Percentiles rank a stretch among this genome's conserved stretches.
Evolutionary conservation across 2,113 vertebrate species (phyloP).

Genomic region (Alethe castanea): DNA sequence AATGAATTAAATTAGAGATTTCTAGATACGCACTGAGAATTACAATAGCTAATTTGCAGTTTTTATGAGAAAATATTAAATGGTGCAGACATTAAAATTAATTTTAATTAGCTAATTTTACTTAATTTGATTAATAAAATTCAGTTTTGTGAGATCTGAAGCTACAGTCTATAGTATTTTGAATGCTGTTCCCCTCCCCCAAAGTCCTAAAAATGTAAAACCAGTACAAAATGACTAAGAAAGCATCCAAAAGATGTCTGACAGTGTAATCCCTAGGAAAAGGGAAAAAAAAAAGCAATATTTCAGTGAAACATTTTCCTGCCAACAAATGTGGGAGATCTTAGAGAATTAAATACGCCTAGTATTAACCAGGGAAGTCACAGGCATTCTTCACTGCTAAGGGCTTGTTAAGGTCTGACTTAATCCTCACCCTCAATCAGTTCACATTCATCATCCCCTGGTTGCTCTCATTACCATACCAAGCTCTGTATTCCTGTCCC

Average conservation of each 20-base stretch:
- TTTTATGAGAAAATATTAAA: background rate
- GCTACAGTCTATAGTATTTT: background rate
- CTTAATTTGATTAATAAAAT: background rate
- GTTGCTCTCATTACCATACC: slow-evolving; percentile 43
- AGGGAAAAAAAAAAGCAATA: background rate
- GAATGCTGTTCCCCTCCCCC: background rate
- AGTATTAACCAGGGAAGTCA: background rate
- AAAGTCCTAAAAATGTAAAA: background rate
- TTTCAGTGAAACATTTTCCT: background rate
- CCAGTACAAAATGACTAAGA: background rate
- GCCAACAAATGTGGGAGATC: background rate
- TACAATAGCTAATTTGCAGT: background rate
- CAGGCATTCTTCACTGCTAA: background rate
- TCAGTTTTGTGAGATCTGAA: background rate
- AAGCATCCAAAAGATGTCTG: background rate
- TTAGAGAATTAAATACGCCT: background rate
- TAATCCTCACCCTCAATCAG: slow-evolving; percentile 46
- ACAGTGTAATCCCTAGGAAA: background rate
- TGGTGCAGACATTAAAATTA: background rate
- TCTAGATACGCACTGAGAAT: background rate
- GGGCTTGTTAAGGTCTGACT: slow-evolving; percentile 10
- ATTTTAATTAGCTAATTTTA: background rate
- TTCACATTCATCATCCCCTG: slow-evolving; percentile 10
- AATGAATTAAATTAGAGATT: background rate
- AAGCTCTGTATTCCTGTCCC: slow-evolving; percentile 20